Evolutionary conservation across 2,888 invertebrate genomes (phyloP).

Genomic region (Atrina japonica): DNA sequence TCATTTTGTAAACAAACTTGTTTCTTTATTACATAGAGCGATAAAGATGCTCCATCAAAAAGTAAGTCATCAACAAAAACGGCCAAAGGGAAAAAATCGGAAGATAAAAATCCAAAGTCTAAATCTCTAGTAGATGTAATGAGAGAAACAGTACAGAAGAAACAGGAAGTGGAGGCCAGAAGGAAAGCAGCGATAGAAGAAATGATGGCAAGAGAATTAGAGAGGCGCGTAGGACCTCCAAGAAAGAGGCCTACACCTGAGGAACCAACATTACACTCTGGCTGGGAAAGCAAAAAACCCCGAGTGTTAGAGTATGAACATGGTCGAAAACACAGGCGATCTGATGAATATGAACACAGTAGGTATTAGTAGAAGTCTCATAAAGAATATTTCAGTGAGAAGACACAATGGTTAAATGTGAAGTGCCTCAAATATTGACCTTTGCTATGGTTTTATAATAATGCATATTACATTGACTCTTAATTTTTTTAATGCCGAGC

Average conservation of each 20-base stretch:
- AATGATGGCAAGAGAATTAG: constrained; percentile 62
- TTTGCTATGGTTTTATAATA: too few relatives aligned
- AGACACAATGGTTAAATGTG: too few relatives aligned
- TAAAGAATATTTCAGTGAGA: too few relatives aligned
- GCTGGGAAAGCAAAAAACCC: constrained; percentile 33
- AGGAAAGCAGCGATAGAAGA: constrained; percentile 62
- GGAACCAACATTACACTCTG: constrained; percentile 34
- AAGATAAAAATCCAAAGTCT: constrained; percentile 17
- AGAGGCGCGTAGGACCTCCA: constrained; percentile 52
- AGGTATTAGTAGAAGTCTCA: not conserved
- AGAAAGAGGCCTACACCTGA: constrained; percentile 33
- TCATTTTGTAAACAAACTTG: too few relatives aligned
- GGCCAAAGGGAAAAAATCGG: constrained; percentile 8
- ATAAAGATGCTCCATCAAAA: constrained; percentile 21
- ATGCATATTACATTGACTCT: too few relatives aligned
- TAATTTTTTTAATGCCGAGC: too few relatives aligned
- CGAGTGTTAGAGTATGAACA: constrained; percentile 42
- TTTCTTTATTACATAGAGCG: not conserved
- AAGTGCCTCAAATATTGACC: not conserved
- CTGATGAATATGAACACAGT: constrained; percentile 22
- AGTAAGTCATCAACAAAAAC: constrained; percentile 14
- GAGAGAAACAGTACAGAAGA: constrained; percentile 38
- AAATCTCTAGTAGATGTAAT: constrained; percentile 38
- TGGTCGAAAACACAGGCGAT: constrained; percentile 27
- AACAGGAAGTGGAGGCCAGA: constrained; percentile 56